Percentiles rank a stretch among this genome's conserved stretches.
Conservation (phyloP, 2,797 vertebrate species). For the Tenualosa thibaudeaui region DNA sequence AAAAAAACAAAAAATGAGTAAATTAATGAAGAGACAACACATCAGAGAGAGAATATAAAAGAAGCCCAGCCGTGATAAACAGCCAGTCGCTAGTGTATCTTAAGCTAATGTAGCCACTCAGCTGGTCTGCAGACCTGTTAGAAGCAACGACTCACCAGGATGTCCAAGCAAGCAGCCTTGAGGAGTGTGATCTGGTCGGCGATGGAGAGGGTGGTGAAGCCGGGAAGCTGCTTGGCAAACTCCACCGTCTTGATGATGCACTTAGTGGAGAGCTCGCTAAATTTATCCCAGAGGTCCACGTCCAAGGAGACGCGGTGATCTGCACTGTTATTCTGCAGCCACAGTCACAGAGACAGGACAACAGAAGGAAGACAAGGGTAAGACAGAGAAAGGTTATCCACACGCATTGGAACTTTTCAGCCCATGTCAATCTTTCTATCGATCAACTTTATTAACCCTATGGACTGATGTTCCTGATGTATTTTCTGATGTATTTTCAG, state of each 20-base stretch:
- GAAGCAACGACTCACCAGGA: conserved; percentile 80
- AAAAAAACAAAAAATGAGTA: not conserved
- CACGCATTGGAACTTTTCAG: too few relatives aligned
- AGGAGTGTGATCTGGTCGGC: conserved; percentile 98
- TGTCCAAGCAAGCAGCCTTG: conserved; percentile 95
- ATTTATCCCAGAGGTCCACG: conserved; percentile 96
- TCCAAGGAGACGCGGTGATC: conserved; percentile 91
- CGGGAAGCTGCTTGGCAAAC: conserved; percentile 95
- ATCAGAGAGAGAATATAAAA: too few relatives aligned
- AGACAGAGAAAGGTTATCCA: too few relatives aligned
- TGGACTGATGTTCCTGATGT: too few relatives aligned
- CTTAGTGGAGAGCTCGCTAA: conserved; percentile 96
- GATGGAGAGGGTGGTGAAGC: conserved; percentile 93
- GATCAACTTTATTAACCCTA: too few relatives aligned
- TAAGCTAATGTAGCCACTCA: too few relatives aligned
- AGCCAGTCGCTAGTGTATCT: too few relatives aligned
- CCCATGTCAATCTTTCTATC: too few relatives aligned
- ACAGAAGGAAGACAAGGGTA: too few relatives aligned
- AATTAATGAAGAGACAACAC: not conserved
- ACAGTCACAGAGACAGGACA: not conserved
- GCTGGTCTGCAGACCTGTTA: too few relatives aligned
- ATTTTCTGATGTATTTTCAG: too few relatives aligned
- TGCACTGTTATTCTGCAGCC: conserved; percentile 86
- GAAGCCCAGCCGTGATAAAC: too few relatives aligned
- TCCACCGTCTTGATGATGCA: conserved; percentile 98